phyloP scores from a whole-genome alignment of 2,113 vertebrate genomes.

The Pica pica region DNA sequence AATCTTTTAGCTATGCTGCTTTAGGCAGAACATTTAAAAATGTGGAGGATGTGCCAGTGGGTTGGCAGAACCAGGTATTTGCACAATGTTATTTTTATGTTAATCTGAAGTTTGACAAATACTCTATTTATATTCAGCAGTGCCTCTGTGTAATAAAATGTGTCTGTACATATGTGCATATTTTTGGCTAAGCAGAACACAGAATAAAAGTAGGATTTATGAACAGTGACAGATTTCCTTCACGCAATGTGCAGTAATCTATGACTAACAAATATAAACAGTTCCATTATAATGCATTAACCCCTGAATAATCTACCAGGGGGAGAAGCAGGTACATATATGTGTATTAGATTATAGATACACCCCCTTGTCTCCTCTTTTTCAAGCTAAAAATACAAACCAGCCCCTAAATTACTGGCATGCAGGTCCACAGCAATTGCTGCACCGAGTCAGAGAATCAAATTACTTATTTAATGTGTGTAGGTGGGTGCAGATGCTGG shows the following conservation, averaged over 20 bases:
- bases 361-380: neutral
- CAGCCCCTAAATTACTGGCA: neutral
- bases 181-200: neutral
- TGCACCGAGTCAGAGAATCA: neutral
- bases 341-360: neutral
- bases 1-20: neutral
- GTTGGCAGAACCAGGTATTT: neutral
- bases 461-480: neutral
- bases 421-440: neutral
- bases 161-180: neutral
- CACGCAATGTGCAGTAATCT: neutral
- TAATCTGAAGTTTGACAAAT: slow-evolving; percentile 15
- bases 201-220: neutral
- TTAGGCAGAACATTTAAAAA: neutral
- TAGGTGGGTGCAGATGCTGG: neutral
- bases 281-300: neutral
- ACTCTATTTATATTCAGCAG: neutral
- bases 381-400: neutral
- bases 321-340: neutral
- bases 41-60: neutral
- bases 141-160: neutral
- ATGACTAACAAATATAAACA: neutral
- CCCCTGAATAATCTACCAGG: neutral
- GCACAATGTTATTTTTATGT: neutral
- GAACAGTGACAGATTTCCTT: neutral